These are phyloP conservation scores for Orbicella faveolata DNA, from an alignment of 64 coral and sea anemone genomes.

Conservation along the genomic window DNA sequence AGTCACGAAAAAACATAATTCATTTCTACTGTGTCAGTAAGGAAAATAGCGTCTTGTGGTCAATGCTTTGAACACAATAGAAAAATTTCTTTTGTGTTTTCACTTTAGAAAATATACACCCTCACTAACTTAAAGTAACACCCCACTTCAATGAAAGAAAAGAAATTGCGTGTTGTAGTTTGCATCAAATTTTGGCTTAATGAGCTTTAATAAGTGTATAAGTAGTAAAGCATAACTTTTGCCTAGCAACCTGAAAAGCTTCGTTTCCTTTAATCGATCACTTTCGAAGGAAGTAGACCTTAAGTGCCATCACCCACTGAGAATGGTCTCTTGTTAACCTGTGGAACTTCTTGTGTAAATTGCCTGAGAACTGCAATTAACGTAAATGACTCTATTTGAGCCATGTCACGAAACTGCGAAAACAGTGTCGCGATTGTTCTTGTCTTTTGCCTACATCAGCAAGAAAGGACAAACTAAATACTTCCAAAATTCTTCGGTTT, in stretches of 20 bases:
- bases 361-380: conserved; percentile 4
- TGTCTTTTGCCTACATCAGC: too few relatives aligned
- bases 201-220: background rate
- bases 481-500: background rate
- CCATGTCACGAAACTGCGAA: conserved; percentile 13
- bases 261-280: background rate
- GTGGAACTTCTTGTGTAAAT: background rate
- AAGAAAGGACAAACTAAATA: background rate
- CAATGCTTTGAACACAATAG: background rate
- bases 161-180: background rate
- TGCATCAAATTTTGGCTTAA: background rate
- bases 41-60: background rate
- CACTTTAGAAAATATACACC: background rate
- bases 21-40: background rate
- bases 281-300: background rate
- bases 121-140: background rate
- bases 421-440: background rate
- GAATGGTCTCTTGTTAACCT: background rate
- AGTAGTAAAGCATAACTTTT: background rate
- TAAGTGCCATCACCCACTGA: background rate
- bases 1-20: background rate
- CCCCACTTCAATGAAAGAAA: background rate
- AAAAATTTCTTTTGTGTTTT: background rate
- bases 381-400: background rate
- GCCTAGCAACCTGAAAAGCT: background rate